phyloP scores from a whole-genome alignment of 2,113 vertebrate species.

The Alligator sinensis region DNA sequence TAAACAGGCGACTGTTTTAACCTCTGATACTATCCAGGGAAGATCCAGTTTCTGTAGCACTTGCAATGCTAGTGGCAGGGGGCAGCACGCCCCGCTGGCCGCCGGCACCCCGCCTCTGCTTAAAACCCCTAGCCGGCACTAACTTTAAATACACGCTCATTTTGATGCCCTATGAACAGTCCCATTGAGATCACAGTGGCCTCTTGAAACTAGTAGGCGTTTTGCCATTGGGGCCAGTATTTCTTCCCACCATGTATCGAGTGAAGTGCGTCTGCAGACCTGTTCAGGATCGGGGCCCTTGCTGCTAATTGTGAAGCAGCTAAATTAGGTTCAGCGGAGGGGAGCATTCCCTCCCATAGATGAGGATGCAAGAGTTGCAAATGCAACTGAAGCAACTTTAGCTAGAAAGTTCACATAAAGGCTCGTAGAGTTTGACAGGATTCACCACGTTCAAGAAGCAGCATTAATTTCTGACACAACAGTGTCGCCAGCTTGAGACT shows the following conservation, averaged over 20 bases:
- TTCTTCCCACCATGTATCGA: neutral
- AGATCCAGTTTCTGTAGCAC: fast-evolving
- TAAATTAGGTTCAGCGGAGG: neutral
- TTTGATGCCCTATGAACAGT: fast-evolving
- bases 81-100: no score
- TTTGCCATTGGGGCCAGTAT: neutral
- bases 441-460: neutral
- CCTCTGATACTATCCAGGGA: neutral
- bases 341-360: fast-evolving
- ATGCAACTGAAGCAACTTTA: fast-evolving
- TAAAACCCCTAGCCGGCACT: fast-evolving
- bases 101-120: fast-evolving
- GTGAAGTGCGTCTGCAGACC: neutral
- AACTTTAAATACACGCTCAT: fast-evolving
- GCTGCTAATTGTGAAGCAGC: fast-evolving
- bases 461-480: neutral
- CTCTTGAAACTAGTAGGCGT: fast-evolving
- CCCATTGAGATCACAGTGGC: neutral
- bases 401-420: neutral
- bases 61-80: neutral
- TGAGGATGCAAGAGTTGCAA: neutral
- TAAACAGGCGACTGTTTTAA: neutral
- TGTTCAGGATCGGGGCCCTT: fast-evolving
- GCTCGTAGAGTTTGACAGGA: neutral
- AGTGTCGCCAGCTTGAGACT: neutral